Evolutionary conservation across 2,113 vertebrate genomes (phyloP).

Genomic region (Trematomus loennbergii): DNA sequence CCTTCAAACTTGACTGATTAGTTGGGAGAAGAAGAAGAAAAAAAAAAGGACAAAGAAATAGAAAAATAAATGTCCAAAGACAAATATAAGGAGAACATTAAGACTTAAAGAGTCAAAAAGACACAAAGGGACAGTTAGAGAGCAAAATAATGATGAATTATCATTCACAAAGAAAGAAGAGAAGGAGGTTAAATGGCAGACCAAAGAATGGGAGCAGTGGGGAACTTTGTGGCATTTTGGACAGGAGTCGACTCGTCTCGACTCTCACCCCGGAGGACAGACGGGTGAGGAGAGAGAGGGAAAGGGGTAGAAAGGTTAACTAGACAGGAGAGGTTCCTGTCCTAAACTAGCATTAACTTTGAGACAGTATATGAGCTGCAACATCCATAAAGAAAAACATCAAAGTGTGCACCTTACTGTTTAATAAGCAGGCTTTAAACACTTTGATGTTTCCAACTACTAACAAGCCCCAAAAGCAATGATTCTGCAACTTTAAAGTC

Average conservation of each 20-base stretch:
- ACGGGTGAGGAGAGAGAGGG: background rate
- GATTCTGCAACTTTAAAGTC: slow-evolving; percentile 17
- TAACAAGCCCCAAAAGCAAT: background rate
- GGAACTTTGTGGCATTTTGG: slow-evolving; percentile 47
- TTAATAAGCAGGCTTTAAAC: slow-evolving; percentile 33
- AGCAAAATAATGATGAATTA: background rate
- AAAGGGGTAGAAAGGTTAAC: slow-evolving; percentile 44
- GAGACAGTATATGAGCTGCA: slow-evolving; percentile 39
- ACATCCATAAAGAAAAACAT: slow-evolving; percentile 20
- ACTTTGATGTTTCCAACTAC: slow-evolving; percentile 53
- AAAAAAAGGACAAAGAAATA: too few relatives aligned
- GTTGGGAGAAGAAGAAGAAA: too few relatives aligned
- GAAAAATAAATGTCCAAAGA: too few relatives aligned
- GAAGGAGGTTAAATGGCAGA: background rate
- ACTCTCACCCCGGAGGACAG: slow-evolving; percentile 28
- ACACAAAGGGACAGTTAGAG: background rate
- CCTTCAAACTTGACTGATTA: too few relatives aligned
- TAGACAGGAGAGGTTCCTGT: slow-evolving; percentile 7
- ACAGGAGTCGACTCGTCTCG: slow-evolving; percentile 49
- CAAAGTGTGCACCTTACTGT: slow-evolving; percentile 33
- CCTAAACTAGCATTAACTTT: slow-evolving; percentile 16
- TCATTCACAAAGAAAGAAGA: background rate
- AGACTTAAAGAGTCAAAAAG: background rate
- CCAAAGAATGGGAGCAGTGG: background rate
- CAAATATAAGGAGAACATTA: background rate